Evolutionary conservation across 2,888 invertebrate species (phyloP).

Genomic region (Scaptomyza tumidula): DNA sequence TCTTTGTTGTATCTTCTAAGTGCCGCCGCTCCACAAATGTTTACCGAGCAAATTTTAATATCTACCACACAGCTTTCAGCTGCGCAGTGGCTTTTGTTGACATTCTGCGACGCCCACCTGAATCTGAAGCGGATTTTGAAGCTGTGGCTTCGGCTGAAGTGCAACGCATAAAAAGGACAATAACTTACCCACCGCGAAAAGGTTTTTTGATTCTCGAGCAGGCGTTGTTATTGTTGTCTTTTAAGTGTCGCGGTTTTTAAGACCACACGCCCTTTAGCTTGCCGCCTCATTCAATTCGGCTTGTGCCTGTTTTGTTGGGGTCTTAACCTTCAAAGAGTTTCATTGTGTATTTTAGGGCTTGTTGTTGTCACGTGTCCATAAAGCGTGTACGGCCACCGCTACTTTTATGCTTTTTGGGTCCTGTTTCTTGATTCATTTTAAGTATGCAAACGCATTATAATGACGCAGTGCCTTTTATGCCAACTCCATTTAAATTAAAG

Average conservation of each 20-base stretch:
- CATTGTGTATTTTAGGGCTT: slow-evolving; percentile 60
- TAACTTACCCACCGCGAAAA: slow-evolving; percentile 72
- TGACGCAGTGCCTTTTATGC: slow-evolving; percentile 71
- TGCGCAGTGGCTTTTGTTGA: slow-evolving; percentile 63
- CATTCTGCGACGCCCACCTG: slow-evolving; percentile 51
- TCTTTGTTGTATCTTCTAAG: slow-evolving; percentile 44
- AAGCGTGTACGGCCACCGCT: slow-evolving; percentile 52
- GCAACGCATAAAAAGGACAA: slow-evolving; percentile 78
- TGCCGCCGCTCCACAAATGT: slow-evolving; percentile 31
- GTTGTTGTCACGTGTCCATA: slow-evolving; percentile 78
- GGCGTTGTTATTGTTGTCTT: slow-evolving; percentile 63
- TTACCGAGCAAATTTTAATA: slow-evolving; percentile 61
- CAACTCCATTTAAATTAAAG: slow-evolving; percentile 77
- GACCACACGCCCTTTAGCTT: slow-evolving; percentile 3
- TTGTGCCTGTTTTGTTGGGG: slow-evolving; percentile 23
- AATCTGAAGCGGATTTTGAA: slow-evolving; percentile 1
- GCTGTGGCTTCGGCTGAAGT: slow-evolving; percentile 44
- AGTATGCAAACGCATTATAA: slow-evolving; percentile 79
- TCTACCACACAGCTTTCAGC: slow-evolving; percentile 48
- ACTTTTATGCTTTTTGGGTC: slow-evolving; percentile 55
- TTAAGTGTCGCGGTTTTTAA: slow-evolving; percentile 70
- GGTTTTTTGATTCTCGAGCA: slow-evolving; percentile 42
- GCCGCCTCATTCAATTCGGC: neutral
- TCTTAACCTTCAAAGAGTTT: slow-evolving; percentile 71
- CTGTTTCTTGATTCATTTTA: slow-evolving; percentile 71